Percentiles rank a stretch among this genome's conserved stretches.
Evolutionary conservation across 2,113 vertebrate genomes (phyloP).

Genomic region (Galemys pyrenaicus): DNA sequence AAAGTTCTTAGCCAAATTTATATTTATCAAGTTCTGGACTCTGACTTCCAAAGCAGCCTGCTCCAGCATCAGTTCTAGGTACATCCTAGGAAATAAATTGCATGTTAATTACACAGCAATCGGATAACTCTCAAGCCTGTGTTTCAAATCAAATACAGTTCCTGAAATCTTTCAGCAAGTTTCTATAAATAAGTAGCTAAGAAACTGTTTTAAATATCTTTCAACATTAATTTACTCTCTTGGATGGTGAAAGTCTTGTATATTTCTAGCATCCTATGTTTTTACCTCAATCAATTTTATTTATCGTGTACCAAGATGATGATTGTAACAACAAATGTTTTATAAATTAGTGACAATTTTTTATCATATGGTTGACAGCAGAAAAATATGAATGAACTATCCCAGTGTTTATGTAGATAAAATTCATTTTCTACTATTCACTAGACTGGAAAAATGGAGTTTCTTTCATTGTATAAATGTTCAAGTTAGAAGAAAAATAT

Average conservation of each 20-base stretch:
- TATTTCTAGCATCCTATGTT: background rate
- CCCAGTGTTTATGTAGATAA: background rate
- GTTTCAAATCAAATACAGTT: background rate
- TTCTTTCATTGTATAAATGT: background rate
- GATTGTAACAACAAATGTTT: background rate
- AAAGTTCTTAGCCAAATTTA: background rate
- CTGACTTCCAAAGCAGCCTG: background rate
- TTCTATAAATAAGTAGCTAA: background rate
- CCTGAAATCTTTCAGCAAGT: background rate
- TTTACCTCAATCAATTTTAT: slow-evolving; percentile 14
- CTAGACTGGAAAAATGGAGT: background rate
- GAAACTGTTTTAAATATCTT: background rate
- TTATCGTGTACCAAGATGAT: background rate
- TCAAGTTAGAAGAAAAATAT: background rate
- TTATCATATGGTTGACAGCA: background rate
- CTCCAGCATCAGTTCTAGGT: background rate
- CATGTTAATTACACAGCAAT: background rate
- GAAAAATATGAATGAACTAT: slow-evolving; percentile 3
- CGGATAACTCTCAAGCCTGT: background rate
- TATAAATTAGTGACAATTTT: background rate
- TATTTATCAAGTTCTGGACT: background rate
- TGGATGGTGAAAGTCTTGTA: background rate
- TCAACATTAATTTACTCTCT: background rate
- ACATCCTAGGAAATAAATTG: background rate
- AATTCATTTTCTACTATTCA: background rate